Evolutionary conservation across 2,888 invertebrate species (phyloP).

Genomic region (Cheilosia variabilis): DNA sequence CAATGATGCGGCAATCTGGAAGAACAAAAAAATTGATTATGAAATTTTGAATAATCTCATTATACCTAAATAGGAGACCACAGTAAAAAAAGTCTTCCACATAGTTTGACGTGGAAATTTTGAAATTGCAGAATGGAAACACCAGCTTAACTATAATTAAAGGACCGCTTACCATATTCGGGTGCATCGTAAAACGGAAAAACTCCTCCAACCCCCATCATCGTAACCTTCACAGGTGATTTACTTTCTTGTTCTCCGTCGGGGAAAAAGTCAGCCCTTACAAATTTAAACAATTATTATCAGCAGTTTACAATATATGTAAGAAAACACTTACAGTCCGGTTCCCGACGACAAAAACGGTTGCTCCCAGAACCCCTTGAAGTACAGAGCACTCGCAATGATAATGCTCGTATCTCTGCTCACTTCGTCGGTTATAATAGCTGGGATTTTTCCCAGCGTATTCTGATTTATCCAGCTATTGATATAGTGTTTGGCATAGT

Average conservation of each 20-base stretch:
- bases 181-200: slow-evolving; percentile 85
- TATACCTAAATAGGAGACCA: too few species aligned
- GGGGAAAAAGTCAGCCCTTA: slow-evolving; percentile 84
- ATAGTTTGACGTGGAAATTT: too few species aligned
- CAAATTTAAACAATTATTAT: background rate
- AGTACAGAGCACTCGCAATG: slow-evolving; percentile 87
- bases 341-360: slow-evolving; percentile 86
- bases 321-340: slow-evolving; percentile 35
- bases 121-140: too few species aligned
- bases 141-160: background rate
- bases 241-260: slow-evolving; percentile 82
- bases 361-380: slow-evolving; percentile 86
- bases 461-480: slow-evolving; percentile 86
- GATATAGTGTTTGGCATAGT: slow-evolving; percentile 83
- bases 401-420: slow-evolving; percentile 85
- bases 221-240: slow-evolving; percentile 83
- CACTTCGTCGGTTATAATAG: slow-evolving; percentile 85
- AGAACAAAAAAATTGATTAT: slow-evolving; percentile 76
- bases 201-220: slow-evolving; percentile 87
- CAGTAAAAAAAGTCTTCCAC: too few species aligned
- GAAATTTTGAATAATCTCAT: background rate
- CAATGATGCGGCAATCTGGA: slow-evolving; percentile 86
- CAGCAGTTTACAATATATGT: too few species aligned
- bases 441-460: slow-evolving; percentile 86
- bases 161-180: slow-evolving; percentile 74